Evolutionary conservation across 2,888 invertebrate species (phyloP), one percentile per base, ranked within the genome.

Genomic region (Euplexia lucipara): DNA sequence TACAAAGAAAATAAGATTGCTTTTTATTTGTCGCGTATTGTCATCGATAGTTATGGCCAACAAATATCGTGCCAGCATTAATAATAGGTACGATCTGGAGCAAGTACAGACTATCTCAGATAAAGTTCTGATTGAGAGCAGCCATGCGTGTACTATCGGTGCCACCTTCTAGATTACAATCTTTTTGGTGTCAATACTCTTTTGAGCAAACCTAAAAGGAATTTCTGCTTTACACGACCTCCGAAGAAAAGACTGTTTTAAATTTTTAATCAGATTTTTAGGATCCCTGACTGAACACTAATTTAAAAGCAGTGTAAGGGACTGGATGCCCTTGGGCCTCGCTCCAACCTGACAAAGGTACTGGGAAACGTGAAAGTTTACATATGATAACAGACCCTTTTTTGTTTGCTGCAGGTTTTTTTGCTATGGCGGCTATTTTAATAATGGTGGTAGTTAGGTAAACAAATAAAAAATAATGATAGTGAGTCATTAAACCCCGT

Each of bases 101-200:
- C 45, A 39, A 54, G 45, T 22, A 47, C 42, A 60, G 42, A 48
- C 45, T 10, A 42, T 41, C 47, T 49, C 14, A 41, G 47, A 67
- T 60, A 37, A 51, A 41, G 44, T 68, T 68, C 41, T 37, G 75
- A 69, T 56, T 54, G 70, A 51, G 69, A 10, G 14, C 53, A 48
- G 42, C 30, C 67, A 52, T 10, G 54, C 47, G 20, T 66, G 42
- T n/a, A 7, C n/a, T 26, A 8, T 18, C 47, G 35, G 18, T 12
- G 16, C 42, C 42, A 20, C 12, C 42, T 22, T 32, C 1, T 9
- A 22, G 20, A 12, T 10, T 32, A 22, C 4, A 20, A n/a, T 18
- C 20, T 14, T 16, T 53, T 42, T 42, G 12, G 12, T 51, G 14
- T 56, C 37, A 22, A 26, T 69, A 51, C 34, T 59, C 30, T 69